These are phyloP conservation scores for Ploceus nigricollis DNA, from an alignment of 2,113 vertebrate genomes.

Conservation along the genomic window DNA sequence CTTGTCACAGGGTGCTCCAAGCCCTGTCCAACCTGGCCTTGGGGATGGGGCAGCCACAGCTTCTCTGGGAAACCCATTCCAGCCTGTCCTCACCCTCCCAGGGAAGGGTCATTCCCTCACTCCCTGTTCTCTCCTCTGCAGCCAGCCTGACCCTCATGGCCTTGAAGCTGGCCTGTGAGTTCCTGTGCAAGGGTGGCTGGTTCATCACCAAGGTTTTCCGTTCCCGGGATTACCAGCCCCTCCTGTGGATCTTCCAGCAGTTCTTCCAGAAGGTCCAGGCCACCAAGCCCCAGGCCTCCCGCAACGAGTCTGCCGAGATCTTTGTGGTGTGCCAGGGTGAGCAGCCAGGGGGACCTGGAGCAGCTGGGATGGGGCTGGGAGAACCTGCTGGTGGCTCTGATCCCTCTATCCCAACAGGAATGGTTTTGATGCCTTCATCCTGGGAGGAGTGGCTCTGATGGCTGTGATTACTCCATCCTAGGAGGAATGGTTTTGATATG, in stretches of 20 bases:
- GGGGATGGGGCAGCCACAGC: not conserved
- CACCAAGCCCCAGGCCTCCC: constrained; percentile 95
- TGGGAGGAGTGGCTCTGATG: not conserved
- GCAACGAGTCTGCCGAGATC: constrained; percentile 95
- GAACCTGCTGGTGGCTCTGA: not conserved
- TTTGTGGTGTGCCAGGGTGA: constrained; percentile 96
- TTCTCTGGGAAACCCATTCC: not conserved
- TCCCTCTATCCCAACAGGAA: not conserved
- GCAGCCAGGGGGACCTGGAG: rapidly evolving
- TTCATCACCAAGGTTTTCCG: constrained; percentile 97
- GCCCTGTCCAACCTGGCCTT: rapidly evolving
- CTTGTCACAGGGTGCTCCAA: not conserved
- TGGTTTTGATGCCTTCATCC: not conserved
- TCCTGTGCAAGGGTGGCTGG: constrained; percentile 87
- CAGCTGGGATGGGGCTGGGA: not conserved
- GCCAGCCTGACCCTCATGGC: constrained; percentile 93
- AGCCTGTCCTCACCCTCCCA: not conserved
- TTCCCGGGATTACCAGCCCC: constrained; percentile 93
- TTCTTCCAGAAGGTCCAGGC: constrained; percentile 93
- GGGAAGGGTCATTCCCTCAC: not conserved
- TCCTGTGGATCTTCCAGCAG: constrained; percentile 98
- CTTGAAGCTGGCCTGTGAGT: constrained; percentile 89
- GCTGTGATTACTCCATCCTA: not conserved
- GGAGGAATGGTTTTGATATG: not conserved
- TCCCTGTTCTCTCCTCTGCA: not conserved